Conservation (phyloP, 2,797 vertebrate species). For the Poecilia wingei region DNA sequence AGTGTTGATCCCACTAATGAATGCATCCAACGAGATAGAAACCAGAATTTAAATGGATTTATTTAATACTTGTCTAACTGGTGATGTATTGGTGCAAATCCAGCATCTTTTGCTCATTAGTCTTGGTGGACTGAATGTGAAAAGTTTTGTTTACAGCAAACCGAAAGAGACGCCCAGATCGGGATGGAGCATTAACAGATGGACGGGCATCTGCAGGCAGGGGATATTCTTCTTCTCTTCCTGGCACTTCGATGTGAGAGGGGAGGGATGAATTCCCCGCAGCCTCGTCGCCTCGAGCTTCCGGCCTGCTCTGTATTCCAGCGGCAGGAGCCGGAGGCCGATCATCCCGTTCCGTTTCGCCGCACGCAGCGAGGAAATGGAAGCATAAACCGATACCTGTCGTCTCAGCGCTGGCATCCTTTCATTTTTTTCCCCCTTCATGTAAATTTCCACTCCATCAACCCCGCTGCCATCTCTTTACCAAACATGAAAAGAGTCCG, state of each 20-base stretch:
- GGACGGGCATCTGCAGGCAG: constrained; percentile 60
- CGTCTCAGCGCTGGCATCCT: constrained; percentile 7
- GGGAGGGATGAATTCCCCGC: constrained; percentile 49
- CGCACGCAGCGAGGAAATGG: constrained; percentile 28
- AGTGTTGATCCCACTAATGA: no score
- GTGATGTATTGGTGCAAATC: background rate
- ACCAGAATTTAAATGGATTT: background rate
- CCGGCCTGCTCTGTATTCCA: constrained; percentile 62
- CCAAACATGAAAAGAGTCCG: constrained; percentile 14
- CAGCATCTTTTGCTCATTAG: background rate
- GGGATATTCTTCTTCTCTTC: constrained; percentile 49
- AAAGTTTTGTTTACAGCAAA: constrained; percentile 44
- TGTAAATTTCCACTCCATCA: constrained; percentile 28
- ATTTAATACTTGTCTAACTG: background rate
- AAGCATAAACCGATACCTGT: constrained; percentile 9
- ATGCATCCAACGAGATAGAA: background rate
- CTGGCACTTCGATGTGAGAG: constrained; percentile 24
- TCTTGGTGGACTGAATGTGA: constrained; percentile 16
- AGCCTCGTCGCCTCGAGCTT: constrained; percentile 31
- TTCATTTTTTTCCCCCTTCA: constrained; percentile 8
- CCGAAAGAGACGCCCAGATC: constrained; percentile 46
- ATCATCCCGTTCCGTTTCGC: constrained; percentile 36
- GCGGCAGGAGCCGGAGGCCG: constrained; percentile 42
- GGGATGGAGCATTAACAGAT: constrained; percentile 50
- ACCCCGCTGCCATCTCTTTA: constrained; percentile 16